These are phyloP conservation scores for Euplexia lucipara DNA, from an alignment of 2,888 invertebrate species.

Conservation along the genomic window DNA sequence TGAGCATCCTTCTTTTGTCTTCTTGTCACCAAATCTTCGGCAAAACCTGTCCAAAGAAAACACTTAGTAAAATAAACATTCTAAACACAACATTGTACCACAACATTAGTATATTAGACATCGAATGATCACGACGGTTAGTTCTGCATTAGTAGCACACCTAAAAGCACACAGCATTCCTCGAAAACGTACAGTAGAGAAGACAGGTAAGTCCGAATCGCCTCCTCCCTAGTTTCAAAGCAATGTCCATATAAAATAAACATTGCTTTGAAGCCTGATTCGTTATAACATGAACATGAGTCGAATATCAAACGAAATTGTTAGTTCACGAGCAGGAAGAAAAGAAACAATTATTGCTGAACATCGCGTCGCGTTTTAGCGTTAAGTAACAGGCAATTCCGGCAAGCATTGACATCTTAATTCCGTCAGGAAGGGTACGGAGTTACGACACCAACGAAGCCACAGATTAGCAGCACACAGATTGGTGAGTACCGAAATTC, in stretches of 20 bases:
- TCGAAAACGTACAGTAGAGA: conserved; percentile 76
- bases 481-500: conserved; percentile 16
- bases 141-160: conserved; percentile 86
- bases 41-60: conserved; percentile 83
- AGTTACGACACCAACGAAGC: conserved; percentile 37
- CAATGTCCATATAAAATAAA: conserved; percentile 31
- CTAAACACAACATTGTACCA: conserved; percentile 15
- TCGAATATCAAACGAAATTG: conserved; percentile 17
- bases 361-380: conserved; percentile 36
- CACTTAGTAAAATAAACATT: conserved; percentile 42
- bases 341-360: conserved; percentile 16
- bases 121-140: conserved; percentile 76
- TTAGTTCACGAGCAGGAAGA: conserved; percentile 52
- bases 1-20: conserved; percentile 90
- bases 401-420: conserved; percentile 40
- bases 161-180: conserved; percentile 87
- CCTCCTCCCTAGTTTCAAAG: conserved; percentile 69
- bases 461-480: conserved; percentile 40
- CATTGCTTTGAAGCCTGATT: conserved; percentile 49
- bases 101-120: conserved; percentile 79
- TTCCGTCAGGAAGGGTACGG: conserved; percentile 17
- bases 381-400: conserved; percentile 54
- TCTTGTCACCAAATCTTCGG: conserved; percentile 89
- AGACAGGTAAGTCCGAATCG: conserved; percentile 74
- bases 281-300: conserved; percentile 33